These are phyloP conservation scores for Amiota mariae DNA, from an alignment of 2,888 invertebrate species.

Conservation along the genomic window DNA sequence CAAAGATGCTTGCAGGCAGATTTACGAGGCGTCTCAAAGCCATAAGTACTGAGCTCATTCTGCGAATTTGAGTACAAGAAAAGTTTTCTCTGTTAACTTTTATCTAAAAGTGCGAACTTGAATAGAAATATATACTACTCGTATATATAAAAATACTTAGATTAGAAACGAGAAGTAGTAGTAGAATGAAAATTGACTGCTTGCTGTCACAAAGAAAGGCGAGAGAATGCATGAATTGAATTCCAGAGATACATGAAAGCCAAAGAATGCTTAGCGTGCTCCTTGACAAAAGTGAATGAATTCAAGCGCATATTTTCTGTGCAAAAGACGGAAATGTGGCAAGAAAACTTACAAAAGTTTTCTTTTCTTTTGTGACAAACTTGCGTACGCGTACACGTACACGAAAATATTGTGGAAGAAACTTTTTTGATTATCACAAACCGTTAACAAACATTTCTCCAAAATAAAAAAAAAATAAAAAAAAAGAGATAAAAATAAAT, in stretches of 20 bases:
- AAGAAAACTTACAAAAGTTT: slow-evolving; percentile 48
- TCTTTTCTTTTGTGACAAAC: slow-evolving; percentile 62
- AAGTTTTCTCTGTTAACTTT: too few species aligned
- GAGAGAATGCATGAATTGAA: slow-evolving; percentile 13
- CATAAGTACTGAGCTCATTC: slow-evolving; percentile 97
- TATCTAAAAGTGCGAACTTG: slow-evolving; percentile 18
- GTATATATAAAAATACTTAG: neutral
- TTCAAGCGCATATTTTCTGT: slow-evolving; percentile 21
- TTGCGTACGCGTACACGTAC: slow-evolving; percentile 33
- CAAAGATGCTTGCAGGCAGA: slow-evolving; percentile 95
- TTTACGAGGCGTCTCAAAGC: slow-evolving; percentile 93
- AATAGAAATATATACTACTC: neutral
- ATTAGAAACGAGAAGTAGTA: neutral
- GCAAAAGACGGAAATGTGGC: neutral
- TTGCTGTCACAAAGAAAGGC: neutral
- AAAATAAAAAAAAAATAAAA: neutral
- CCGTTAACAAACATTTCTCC: slow-evolving; percentile 51
- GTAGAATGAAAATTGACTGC: neutral
- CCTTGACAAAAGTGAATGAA: slow-evolving; percentile 5
- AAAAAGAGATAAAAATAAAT: neutral
- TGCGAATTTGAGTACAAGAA: slow-evolving; percentile 71
- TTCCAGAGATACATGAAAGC: too few species aligned
- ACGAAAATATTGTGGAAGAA: slow-evolving; percentile 33
- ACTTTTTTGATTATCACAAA: slow-evolving; percentile 64
- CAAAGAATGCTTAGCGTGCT: too few species aligned